Evolutionary conservation across 2,888 invertebrate species (phyloP).

Genomic region (Augochlorella aurata): DNA sequence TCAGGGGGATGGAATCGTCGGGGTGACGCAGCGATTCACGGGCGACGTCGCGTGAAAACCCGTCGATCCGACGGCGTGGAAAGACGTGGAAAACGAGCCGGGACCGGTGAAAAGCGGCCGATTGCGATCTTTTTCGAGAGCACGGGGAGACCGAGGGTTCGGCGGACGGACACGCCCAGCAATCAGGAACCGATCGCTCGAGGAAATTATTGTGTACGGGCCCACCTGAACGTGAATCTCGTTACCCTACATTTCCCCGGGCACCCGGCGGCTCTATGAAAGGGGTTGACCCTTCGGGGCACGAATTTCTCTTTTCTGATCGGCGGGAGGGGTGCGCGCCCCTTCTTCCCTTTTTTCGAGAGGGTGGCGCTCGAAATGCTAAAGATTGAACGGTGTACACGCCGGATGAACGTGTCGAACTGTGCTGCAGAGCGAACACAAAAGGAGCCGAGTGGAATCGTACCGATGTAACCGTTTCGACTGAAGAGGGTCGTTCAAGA

Average conservation of each 20-base stretch:
- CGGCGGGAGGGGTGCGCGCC: neutral
- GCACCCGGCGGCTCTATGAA: slow-evolving; percentile 5
- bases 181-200: slow-evolving; percentile 73
- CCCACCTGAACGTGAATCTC: slow-evolving; percentile 67
- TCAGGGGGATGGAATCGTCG: slow-evolving; percentile 2
- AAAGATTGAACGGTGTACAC: neutral
- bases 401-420: slow-evolving; percentile 6
- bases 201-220: slow-evolving; percentile 71
- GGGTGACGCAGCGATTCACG: slow-evolving; percentile 13
- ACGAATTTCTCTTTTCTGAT: slow-evolving; percentile 2
- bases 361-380: neutral
- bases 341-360: neutral
- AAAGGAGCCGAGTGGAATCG: neutral
- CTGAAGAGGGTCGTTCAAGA: slow-evolving; percentile 11
- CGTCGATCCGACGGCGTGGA: slow-evolving; percentile 3
- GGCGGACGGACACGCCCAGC: slow-evolving; percentile 53
- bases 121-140: slow-evolving; percentile 26
- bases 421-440: neutral
- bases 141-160: neutral
- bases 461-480: slow-evolving; percentile 7
- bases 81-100: slow-evolving; percentile 24
- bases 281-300: slow-evolving; percentile 6
- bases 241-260: slow-evolving; percentile 64
- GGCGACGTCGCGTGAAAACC: neutral
- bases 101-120: slow-evolving; percentile 24